phyloP scores from a whole-genome alignment of 2,888 invertebrate genomes.

The Drosophila planitibia region DNA sequence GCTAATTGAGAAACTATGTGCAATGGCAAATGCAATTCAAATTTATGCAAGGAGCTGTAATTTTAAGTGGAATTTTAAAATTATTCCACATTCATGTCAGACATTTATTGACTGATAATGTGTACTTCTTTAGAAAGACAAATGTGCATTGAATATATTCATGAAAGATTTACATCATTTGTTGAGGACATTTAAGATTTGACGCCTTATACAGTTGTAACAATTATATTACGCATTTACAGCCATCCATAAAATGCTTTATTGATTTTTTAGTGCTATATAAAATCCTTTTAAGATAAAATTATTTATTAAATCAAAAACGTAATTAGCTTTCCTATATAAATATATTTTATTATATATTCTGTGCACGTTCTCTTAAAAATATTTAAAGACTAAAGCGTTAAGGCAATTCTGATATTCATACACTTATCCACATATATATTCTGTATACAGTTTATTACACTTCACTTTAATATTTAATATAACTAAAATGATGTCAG shows the following conservation, averaged over 20 bases:
- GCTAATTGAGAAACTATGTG: slow-evolving; percentile 13
- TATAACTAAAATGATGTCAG: slow-evolving; percentile 42
- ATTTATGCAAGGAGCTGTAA: slow-evolving; percentile 3
- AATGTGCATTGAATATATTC: neutral
- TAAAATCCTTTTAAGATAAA: neutral
- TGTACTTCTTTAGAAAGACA: neutral
- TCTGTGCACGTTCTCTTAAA: neutral
- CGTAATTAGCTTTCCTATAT: neutral
- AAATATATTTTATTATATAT: neutral
- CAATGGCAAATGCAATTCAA: slow-evolving; percentile 11
- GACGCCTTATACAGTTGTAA: neutral
- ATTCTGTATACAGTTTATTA: neutral
- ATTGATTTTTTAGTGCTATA: neutral
- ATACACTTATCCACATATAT: neutral
- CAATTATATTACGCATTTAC: neutral
- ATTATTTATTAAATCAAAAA: neutral
- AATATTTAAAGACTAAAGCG: neutral
- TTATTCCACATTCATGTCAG: neutral
- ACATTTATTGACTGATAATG: neutral
- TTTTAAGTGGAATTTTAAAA: slow-evolving; percentile 2
- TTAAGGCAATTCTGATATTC: neutral
- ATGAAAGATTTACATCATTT: neutral
- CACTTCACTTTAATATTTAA: neutral
- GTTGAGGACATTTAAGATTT: neutral
- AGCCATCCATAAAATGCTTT: neutral